Percentiles rank a stretch among this genome's conserved stretches.
Conservation (phyloP, 2,113 vertebrate genomes). For the Paradoxurus hermaphroditus region DNA sequence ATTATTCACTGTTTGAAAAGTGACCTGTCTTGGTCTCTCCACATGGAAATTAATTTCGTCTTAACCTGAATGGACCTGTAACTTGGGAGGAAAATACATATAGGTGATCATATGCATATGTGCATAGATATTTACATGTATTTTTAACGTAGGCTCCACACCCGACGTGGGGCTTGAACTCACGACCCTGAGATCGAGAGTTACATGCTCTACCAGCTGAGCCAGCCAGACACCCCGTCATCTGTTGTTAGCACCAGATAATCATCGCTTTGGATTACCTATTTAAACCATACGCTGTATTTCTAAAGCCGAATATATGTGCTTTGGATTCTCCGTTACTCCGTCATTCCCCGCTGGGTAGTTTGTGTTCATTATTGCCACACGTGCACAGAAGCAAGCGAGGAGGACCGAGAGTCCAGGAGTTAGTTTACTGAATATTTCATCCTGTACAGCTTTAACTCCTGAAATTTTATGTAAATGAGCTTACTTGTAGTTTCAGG, state of each 20-base stretch:
- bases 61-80: not conserved
- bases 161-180: not conserved
- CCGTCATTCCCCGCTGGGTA: not conserved
- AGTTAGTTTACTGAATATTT: slow-evolving; percentile 5
- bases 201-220: not conserved
- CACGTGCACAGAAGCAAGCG: not conserved
- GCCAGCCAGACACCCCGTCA: not conserved
- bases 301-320: not conserved
- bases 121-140: not conserved
- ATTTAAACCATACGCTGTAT: not conserved
- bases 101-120: not conserved
- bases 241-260: not conserved
- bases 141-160: not conserved
- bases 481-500: not conserved
- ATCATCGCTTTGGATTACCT: not conserved
- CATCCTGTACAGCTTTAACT: not conserved
- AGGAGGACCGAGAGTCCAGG: not conserved
- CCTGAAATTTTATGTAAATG: not conserved
- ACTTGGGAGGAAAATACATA: not conserved
- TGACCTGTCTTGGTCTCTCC: not conserved
- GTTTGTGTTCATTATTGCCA: not conserved
- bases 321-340: not conserved
- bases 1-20: not conserved
- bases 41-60: not conserved
- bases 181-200: not conserved